Conservation (phyloP, 2,113 vertebrate species). For the Engystomops pustulosus region DNA sequence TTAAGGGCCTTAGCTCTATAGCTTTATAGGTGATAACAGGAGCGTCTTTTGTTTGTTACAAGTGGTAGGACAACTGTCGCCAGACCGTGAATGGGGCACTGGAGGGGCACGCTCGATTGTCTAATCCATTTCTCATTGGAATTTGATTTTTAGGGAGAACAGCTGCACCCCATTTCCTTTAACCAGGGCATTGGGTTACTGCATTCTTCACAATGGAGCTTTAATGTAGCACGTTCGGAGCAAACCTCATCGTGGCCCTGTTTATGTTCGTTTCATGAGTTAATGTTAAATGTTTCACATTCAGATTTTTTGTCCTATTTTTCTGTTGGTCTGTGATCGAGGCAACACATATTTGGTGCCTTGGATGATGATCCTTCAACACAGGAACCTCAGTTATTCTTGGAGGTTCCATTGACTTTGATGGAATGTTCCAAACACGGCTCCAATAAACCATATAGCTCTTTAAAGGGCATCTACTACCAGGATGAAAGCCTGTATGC, state of each 20-base stretch:
- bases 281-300: not conserved
- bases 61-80: conserved; percentile 37
- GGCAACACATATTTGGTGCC: not conserved
- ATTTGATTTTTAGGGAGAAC: conserved; percentile 35
- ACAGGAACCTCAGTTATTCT: no score
- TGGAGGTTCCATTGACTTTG: no score
- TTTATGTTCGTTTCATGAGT: not conserved
- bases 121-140: conserved; percentile 33
- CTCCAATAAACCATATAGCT: no score
- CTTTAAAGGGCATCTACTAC: no score
- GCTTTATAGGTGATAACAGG: conserved; percentile 26
- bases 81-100: conserved; percentile 1
- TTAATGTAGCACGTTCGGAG: not conserved
- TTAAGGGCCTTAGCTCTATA: no score
- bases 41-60: conserved; percentile 13
- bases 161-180: conserved; percentile 41
- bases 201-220: not conserved
- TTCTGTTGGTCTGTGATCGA: not conserved
- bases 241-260: not conserved
- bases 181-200: conserved; percentile 25
- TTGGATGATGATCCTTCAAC: not conserved
- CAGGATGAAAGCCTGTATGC: no score
- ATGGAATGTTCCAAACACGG: no score
- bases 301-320: not conserved
- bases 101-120: not conserved